Percentiles rank a stretch among this genome's conserved stretches.
Evolutionary conservation across 2,888 invertebrate species (phyloP).

Genomic region (Drosophila sordidula): DNA sequence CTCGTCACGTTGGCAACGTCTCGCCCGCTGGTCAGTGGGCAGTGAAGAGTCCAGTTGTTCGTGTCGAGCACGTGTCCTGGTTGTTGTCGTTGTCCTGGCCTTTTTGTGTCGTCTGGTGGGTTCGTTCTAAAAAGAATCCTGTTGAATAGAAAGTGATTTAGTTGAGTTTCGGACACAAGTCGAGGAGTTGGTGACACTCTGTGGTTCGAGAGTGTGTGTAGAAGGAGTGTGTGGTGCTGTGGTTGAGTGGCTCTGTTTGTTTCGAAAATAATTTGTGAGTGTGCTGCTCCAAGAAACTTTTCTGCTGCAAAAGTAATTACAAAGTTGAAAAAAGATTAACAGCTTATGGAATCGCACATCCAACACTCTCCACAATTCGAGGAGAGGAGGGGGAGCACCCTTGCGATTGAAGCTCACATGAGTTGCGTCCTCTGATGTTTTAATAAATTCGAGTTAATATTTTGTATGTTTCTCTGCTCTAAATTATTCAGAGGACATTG

Average conservation of each 20-base stretch:
- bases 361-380: background rate
- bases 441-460: conserved; percentile 65
- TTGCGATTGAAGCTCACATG: conserved; percentile 9
- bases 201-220: conserved; percentile 5
- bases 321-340: conserved; percentile 83
- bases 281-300: conserved; percentile 63
- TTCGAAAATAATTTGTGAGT: conserved; percentile 64
- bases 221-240: conserved; percentile 24
- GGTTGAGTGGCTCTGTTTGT: conserved; percentile 46
- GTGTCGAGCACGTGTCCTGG: conserved; percentile 53
- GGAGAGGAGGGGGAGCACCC: background rate
- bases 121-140: conserved; percentile 43
- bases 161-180: conserved; percentile 57
- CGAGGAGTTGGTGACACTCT: conserved; percentile 37
- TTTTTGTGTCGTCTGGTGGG: conserved; percentile 34
- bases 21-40: conserved; percentile 35
- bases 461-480: conserved; percentile 43
- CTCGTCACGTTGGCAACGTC: conserved; percentile 36
- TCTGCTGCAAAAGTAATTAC: conserved; percentile 81
- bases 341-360: conserved; percentile 50
- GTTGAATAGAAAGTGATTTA: conserved; percentile 77
- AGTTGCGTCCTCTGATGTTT: conserved; percentile 29
- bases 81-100: conserved; percentile 28
- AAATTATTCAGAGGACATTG: conserved; percentile 52
- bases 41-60: conserved; percentile 27